Base-by-base conservation (phyloP, 2,113 vertebrate species). In the Amazona guildingii region DNA sequence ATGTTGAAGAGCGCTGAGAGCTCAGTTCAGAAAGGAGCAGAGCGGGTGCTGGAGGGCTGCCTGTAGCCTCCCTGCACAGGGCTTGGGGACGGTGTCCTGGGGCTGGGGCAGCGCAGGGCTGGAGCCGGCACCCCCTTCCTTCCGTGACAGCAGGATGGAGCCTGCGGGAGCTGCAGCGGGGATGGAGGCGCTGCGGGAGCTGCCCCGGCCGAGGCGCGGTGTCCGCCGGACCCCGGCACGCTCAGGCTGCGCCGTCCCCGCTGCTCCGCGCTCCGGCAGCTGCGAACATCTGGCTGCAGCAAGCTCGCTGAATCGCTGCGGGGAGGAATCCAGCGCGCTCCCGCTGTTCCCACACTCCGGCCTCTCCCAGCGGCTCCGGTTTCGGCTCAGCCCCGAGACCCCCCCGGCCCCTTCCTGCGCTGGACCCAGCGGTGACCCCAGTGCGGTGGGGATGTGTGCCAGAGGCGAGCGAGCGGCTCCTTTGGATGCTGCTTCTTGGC, bases 201-300 rank as follows among this genome's bases (percentile, higher is more conserved):
- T 48, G 52, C 7, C 61, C 73, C 21, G 48, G 46, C n/a, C 2
- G 2, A 28, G 51, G 28, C 69, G 0, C 28, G 2, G 51, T 64
- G 66, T 91, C 78, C 1, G 1, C 31, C 46, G 87, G 95, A 93
- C 78, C 92, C 77, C 0, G 1, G 39, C 18, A 4, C 2, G 55
- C 55, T 44, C 2, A 1, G 80, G 61, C 77, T 87, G 84, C 93
- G 90, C 51, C 4, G 7, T 59, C 81, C 80, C 52, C 6, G 33
- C 66, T 68, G 87, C 69, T 91, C 46, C 21, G 3, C 1, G 3
- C 48, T 72, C 41, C 21, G 5, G 80, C 96, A 97, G 95, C 95
- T 97, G 96, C 59, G 49, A 92, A 92, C 96, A 96, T 92, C 95
- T 97, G 96, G 83, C 82, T 70, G 68, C 15, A 2, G 70, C 33